These are phyloP conservation scores for Dyspetes luteomarginatus DNA, from an alignment of 2,888 invertebrate species.

Conservation along the genomic window DNA sequence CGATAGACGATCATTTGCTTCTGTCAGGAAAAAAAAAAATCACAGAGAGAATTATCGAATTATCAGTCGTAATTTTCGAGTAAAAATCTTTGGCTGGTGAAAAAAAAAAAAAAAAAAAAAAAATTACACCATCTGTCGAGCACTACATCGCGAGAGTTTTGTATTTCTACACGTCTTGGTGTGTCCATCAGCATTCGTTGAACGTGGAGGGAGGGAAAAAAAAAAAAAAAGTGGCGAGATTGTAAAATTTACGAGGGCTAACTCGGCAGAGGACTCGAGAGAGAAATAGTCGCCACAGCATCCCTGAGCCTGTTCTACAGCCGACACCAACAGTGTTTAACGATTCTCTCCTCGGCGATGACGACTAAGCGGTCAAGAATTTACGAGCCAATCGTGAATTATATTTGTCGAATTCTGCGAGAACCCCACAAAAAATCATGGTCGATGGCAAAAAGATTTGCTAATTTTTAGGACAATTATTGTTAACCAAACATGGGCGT, in stretches of 20 bases:
- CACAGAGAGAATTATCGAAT: not conserved
- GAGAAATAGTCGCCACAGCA: not conserved
- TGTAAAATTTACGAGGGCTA: slow-evolving; percentile 74
- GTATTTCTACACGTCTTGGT: slow-evolving; percentile 3
- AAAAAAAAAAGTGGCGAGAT: slow-evolving; percentile 49
- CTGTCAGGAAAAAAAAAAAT: too few species aligned
- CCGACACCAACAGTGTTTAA: slow-evolving; percentile 67
- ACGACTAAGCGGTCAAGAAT: slow-evolving; percentile 65
- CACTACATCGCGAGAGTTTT: not conserved
- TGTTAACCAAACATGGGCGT: slow-evolving; percentile 10
- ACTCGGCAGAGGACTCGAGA: slow-evolving; percentile 48
- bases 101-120: not conserved
- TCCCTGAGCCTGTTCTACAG: not conserved
- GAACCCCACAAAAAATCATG: not conserved
- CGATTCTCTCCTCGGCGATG: slow-evolving; percentile 67
- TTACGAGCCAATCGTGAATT: slow-evolving; percentile 65
- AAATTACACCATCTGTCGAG: not conserved
- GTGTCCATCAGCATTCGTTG: slow-evolving; percentile 10
- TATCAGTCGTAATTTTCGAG: not conserved
- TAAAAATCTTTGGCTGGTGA: not conserved
- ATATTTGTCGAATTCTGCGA: slow-evolving; percentile 41
- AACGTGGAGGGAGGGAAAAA: slow-evolving; percentile 31
- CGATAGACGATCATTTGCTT: too few species aligned
- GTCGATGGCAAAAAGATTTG: not conserved
- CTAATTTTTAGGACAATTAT: slow-evolving; percentile 25